Base-by-base conservation (phyloP, 2,113 vertebrate species). In the Scortum barcoo region DNA sequence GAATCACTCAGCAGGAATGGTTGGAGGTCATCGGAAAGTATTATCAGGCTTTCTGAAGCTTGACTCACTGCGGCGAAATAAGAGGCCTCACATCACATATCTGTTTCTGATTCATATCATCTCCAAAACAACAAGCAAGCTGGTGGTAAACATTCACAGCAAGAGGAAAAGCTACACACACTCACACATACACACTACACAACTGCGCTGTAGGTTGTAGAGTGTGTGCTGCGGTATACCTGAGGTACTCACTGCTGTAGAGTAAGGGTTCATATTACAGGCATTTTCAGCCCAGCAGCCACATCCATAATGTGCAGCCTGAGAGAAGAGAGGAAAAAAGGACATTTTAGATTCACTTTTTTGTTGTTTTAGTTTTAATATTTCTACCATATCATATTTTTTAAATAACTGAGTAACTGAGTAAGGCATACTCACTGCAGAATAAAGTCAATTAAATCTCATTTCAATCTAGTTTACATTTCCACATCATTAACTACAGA, bases 181-280 rank as follows among this genome's bases (percentile, higher is more conserved):
- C 26, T 17, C 11, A 72, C 68, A 76, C 11, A 46, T 11, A 36
- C 2, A 13, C 1, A 69, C 17, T 2, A 69, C 17, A 65, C 40
- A 63, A 53, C 22, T 36, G 38, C 1, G 10, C 28, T 40, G 63
- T 60, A 10, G 5, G 30, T 2, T 67, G 42, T 46, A 50, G 30
- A 78, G 51, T 73, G 46, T 2, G 94, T 92, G 87, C 89, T 85
- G 87, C 94, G 94, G 70, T 86, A 96, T 99, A 99, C 98, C 98
- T 99, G 98, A 99, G 95, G 98, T 99, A 97, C 98, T 99, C 96
- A 99, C 98, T 96, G 98, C 98, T 96, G 98, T 99, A 86, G 97
- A 98, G 89, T 99, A 99, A 92, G 97, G 95, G 80, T 96, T 98
- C 89, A 96, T 95, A 89, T 96, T 96, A 94, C 96, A 96, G 84